A percentile compares a stretch with the other conserved stretches of the same genome.
Conservation (phyloP, 2,113 vertebrate genomes). For the Siphamia tubifer region DNA sequence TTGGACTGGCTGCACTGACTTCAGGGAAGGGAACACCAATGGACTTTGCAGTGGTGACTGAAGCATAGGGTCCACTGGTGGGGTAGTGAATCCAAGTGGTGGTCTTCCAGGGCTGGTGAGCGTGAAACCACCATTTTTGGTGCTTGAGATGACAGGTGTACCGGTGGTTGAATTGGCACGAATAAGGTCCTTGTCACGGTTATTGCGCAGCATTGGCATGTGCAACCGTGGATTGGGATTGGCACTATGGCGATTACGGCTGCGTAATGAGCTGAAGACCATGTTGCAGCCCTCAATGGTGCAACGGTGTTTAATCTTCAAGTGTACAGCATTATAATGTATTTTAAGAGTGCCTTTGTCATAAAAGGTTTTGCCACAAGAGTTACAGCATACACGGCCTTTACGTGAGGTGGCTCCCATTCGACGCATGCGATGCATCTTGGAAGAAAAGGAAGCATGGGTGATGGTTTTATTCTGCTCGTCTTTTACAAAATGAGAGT, state of each 20-base stretch:
- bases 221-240: constrained; percentile 98
- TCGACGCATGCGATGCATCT: constrained; percentile 97
- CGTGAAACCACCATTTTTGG: constrained; percentile 87
- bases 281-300: constrained; percentile 99
- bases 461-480: constrained; percentile 87
- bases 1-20: constrained; percentile 97
- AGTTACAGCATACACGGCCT: constrained; percentile 97
- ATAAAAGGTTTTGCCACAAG: constrained; percentile 98
- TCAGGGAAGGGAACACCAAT: constrained; percentile 93
- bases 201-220: constrained; percentile 99
- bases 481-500: constrained; percentile 87
- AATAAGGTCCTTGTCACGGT: constrained; percentile 98
- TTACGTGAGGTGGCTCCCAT: constrained; percentile 97
- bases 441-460: constrained; percentile 86
- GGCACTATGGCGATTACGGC: constrained; percentile 97
- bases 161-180: constrained; percentile 89
- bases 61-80: constrained; percentile 92
- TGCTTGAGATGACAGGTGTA: constrained; percentile 95
- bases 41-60: constrained; percentile 93
- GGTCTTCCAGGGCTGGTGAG: constrained; percentile 97
- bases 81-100: constrained; percentile 93
- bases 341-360: constrained; percentile 99
- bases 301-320: constrained; percentile 98
- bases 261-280: constrained; percentile 98
- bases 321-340: constrained; percentile 97